A percentile compares a stretch with the other conserved stretches of the same genome.
Conservation (phyloP, 1,140 invertebrate genomes). For the Aplysia californica region DNA sequence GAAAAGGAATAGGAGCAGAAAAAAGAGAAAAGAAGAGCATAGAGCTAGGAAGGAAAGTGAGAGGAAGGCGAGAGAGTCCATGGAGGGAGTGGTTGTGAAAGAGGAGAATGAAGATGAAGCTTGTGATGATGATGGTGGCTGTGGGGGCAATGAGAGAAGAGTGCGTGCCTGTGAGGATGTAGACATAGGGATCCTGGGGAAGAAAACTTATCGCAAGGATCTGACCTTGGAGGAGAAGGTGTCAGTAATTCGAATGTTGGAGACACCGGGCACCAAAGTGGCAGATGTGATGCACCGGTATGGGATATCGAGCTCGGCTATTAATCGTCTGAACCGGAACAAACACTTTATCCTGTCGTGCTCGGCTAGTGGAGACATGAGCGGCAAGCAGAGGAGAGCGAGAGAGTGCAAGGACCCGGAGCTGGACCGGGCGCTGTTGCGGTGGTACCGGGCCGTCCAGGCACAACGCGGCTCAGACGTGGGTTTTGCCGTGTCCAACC, state of each 20-base stretch:
- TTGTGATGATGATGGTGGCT: not conserved
- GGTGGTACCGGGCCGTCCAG: constrained; percentile 15
- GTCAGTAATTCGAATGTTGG: not conserved
- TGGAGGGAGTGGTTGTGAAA: not conserved
- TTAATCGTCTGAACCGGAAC: constrained; percentile 22
- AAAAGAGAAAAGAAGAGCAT: not conserved
- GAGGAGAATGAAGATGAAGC: not conserved
- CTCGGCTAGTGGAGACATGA: constrained; percentile 17
- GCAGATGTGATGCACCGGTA: constrained; percentile 3
- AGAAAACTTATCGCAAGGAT: constrained; percentile 18
- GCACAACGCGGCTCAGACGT: not conserved
- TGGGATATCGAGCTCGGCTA: constrained; percentile 18
- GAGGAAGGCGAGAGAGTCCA: not conserved
- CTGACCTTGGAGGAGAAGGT: constrained; percentile 22
- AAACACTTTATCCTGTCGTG: not conserved
- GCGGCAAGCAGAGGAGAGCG: not conserved
- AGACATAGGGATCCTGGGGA: not conserved
- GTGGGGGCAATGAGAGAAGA: not conserved
- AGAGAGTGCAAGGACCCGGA: constrained; percentile 22
- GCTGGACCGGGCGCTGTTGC: constrained; percentile 7
- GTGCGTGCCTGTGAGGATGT: not conserved
- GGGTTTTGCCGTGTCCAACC: not conserved
- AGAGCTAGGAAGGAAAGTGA: not conserved
- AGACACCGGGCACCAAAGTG: constrained; percentile 4
- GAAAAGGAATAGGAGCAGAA: too few species aligned